These are phyloP conservation scores for Dromaius novaehollandiae DNA, from an alignment of 2,113 vertebrate species.

Conservation along the genomic window DNA sequence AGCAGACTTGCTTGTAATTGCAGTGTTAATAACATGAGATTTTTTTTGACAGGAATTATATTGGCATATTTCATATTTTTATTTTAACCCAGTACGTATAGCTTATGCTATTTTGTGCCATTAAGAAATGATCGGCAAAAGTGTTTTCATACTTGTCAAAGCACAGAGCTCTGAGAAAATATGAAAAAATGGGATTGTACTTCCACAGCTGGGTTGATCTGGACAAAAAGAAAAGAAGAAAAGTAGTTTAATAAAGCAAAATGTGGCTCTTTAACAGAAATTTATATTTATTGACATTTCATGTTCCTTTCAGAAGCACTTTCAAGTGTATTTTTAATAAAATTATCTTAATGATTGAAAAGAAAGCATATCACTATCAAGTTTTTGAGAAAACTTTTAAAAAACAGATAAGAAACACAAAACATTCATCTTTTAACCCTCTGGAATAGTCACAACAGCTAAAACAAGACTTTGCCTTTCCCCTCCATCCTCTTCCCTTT, in stretches of 20 bases:
- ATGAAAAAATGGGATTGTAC: background rate
- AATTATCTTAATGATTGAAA: too few relatives aligned
- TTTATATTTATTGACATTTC: background rate
- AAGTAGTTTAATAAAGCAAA: background rate
- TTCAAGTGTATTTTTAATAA: background rate
- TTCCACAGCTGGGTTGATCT: background rate
- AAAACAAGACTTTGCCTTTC: background rate
- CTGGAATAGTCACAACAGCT: background rate
- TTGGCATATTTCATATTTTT: background rate
- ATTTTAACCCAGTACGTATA: background rate
- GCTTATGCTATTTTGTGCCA: background rate
- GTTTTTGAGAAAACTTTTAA: background rate
- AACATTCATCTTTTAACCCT: background rate
- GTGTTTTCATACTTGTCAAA: background rate
- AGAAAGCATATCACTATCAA: too few relatives aligned
- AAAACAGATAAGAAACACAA: background rate
- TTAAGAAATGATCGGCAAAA: background rate
- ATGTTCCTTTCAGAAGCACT: background rate
- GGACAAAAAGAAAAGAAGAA: background rate
- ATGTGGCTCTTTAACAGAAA: accelerated
- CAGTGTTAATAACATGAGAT: background rate
- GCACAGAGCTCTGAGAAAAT: background rate
- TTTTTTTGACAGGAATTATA: background rate
- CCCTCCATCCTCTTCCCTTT: background rate
- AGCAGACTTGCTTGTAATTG: background rate